A percentile compares a stretch with the other conserved stretches of the same genome.
Conservation (phyloP, 2,113 vertebrate species). For the Galemys pyrenaicus region DNA sequence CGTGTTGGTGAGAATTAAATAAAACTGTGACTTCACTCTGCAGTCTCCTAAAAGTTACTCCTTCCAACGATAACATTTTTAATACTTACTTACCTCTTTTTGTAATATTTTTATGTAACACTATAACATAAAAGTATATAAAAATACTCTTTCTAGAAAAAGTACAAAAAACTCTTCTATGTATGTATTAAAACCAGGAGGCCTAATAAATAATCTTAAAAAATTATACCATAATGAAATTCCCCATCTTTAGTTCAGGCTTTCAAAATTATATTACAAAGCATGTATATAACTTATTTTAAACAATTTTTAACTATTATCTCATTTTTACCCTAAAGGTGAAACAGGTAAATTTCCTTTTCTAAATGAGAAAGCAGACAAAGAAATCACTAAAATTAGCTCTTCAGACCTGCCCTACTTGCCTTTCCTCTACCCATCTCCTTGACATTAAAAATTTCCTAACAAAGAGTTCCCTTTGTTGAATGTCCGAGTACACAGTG, state of each 20-base stretch:
- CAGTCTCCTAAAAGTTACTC: conserved; percentile 28
- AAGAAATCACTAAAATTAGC: conserved; percentile 11
- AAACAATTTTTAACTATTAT: neutral
- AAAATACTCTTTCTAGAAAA: neutral
- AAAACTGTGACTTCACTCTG: neutral
- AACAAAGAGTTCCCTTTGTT: neutral
- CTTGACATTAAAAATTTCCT: neutral
- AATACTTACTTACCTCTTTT: neutral
- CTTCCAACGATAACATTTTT: neutral
- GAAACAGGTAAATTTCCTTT: conserved; percentile 12
- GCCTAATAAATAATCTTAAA: neutral
- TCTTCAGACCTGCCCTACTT: neutral
- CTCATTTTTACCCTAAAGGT: conserved; percentile 16
- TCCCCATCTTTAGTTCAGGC: neutral
- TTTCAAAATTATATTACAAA: conserved; percentile 23
- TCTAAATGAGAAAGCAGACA: conserved; percentile 32
- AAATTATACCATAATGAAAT: conserved; percentile 8
- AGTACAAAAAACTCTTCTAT: neutral
- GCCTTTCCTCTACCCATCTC: neutral
- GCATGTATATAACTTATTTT: neutral
- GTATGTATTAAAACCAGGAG: neutral
- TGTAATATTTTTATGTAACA: too few species aligned
- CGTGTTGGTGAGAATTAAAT: neutral
- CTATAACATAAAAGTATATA: too few species aligned
- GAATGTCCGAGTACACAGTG: neutral